Evolutionary conservation across 2,113 vertebrate species (phyloP).

Genomic region (Eonycteris spelaea): DNA sequence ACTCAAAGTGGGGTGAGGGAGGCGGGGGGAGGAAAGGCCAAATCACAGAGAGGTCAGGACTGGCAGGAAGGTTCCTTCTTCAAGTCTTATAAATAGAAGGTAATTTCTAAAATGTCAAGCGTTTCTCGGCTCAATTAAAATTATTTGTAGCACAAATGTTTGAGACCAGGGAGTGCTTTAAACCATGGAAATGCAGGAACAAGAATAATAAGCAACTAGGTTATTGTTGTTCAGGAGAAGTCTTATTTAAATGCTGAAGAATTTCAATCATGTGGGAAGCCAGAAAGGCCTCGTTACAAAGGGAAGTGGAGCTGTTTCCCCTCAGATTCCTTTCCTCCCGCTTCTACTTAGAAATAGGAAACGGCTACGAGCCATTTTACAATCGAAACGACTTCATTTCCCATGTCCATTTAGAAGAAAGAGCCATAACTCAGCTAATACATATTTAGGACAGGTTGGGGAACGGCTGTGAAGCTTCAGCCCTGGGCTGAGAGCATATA

Average conservation of each 20-base stretch:
- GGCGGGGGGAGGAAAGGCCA: neutral
- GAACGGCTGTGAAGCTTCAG: neutral
- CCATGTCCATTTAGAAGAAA: slow-evolving; percentile 48
- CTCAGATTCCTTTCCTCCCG: slow-evolving; percentile 28
- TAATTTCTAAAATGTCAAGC: slow-evolving; percentile 78
- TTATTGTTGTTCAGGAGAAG: slow-evolving; percentile 42
- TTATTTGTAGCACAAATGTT: slow-evolving; percentile 75
- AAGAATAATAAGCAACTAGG: slow-evolving; percentile 64
- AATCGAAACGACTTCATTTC: slow-evolving; percentile 66
- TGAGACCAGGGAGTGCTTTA: slow-evolving; percentile 66
- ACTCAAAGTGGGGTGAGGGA: neutral
- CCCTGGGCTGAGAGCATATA: slow-evolving; percentile 56
- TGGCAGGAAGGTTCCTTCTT: slow-evolving; percentile 57
- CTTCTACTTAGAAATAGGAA: slow-evolving; percentile 49
- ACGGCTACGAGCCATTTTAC: slow-evolving; percentile 59
- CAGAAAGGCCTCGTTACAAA: slow-evolving; percentile 34
- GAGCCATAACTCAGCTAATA: slow-evolving; percentile 52
- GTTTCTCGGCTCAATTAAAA: slow-evolving; percentile 72
- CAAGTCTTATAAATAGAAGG: slow-evolving; percentile 75
- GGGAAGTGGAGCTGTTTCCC: neutral
- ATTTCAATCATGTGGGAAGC: slow-evolving; percentile 51
- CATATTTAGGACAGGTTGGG: slow-evolving; percentile 32
- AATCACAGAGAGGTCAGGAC: slow-evolving; percentile 52
- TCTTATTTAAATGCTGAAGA: slow-evolving; percentile 64
- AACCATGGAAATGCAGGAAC: slow-evolving; percentile 45